phyloP scores from a whole-genome alignment of 2,113 vertebrate genomes.

The Leptobrachium ailaonicum region DNA sequence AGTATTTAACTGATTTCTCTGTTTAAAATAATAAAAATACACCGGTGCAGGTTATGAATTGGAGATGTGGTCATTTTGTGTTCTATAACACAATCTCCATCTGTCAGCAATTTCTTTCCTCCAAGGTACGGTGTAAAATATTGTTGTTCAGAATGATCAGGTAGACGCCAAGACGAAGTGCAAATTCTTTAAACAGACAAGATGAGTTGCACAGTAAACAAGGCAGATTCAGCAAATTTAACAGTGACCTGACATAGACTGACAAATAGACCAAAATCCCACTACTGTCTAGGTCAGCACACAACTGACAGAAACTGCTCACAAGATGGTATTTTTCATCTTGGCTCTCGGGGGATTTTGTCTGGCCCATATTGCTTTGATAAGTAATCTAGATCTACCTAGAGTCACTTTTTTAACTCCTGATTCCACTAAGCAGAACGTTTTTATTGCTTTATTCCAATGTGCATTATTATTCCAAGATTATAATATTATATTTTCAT shows the following conservation, averaged over 20 bases:
- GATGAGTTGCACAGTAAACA: constrained; percentile 28
- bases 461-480: too few relatives aligned
- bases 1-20: too few relatives aligned
- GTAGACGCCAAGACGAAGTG: constrained; percentile 20
- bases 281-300: constrained; percentile 21
- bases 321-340: constrained; percentile 7
- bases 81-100: constrained; percentile 1
- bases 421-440: neutral
- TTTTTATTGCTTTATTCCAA: too few relatives aligned
- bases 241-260: constrained; percentile 30
- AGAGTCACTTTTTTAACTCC: neutral
- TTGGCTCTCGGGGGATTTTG: constrained; percentile 16
- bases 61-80: too few relatives aligned
- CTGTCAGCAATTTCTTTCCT: constrained; percentile 24
- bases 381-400: constrained; percentile 34
- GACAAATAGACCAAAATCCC: constrained; percentile 36
- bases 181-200: constrained; percentile 17
- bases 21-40: too few relatives aligned
- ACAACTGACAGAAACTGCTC: constrained; percentile 12
- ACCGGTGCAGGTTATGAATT: too few relatives aligned
- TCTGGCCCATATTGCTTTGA: constrained; percentile 32
- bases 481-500: too few relatives aligned
- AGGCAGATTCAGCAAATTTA: constrained; percentile 38
- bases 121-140: constrained; percentile 5
- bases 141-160: constrained; percentile 27